These are phyloP conservation scores for Poicephalus gulielmi DNA, from an alignment of 2,113 vertebrate genomes.

Conservation along the genomic window DNA sequence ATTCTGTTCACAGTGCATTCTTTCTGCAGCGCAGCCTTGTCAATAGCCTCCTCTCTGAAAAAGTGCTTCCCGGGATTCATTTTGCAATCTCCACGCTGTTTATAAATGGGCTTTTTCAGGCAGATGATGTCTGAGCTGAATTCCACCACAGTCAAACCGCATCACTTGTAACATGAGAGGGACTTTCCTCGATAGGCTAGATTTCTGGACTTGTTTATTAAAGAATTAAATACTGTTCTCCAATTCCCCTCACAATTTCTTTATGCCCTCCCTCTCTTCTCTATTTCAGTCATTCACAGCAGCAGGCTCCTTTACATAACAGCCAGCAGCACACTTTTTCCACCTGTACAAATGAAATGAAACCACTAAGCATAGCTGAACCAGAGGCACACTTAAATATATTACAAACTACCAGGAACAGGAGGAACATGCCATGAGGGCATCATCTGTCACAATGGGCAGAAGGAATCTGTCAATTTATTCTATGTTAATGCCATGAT, in stretches of 20 bases:
- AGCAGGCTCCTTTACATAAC: not conserved
- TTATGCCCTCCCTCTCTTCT: not conserved
- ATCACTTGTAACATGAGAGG: not conserved
- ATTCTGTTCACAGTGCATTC: constrained; percentile 32
- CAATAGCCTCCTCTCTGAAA: constrained; percentile 28
- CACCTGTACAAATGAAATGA: not conserved
- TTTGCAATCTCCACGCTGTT: not conserved
- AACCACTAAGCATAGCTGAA: not conserved
- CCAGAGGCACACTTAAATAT: not conserved
- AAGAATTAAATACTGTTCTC: not conserved
- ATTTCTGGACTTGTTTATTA: constrained; percentile 22
- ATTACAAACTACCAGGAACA: not conserved
- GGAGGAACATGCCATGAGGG: not conserved
- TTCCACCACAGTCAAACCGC: not conserved
- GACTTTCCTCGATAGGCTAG: not conserved
- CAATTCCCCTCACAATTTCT: not conserved
- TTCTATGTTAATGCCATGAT: not conserved
- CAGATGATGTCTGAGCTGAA: constrained; percentile 16
- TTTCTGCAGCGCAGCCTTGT: constrained; percentile 8
- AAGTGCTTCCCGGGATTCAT: constrained; percentile 20
- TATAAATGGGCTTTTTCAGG: constrained; percentile 44
- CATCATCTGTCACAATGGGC: not conserved
- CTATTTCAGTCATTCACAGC: not conserved
- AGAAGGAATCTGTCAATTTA: not conserved
- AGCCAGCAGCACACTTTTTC: not conserved